Conservation (phyloP, 2,888 invertebrate genomes). For the Limnephilus auricula region DNA sequence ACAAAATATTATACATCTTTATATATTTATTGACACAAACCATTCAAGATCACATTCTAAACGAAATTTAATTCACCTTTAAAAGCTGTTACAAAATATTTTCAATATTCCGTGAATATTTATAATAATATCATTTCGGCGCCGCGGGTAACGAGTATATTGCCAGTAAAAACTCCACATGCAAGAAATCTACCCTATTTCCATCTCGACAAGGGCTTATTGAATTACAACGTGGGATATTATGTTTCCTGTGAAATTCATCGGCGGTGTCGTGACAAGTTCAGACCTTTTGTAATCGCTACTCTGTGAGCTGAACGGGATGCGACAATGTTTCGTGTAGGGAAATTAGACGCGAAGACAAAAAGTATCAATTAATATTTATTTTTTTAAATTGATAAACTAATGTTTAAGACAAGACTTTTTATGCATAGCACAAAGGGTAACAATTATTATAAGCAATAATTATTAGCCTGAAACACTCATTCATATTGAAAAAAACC, state of each 20-base stretch:
- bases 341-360: neutral
- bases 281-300: neutral
- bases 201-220: conserved; percentile 12
- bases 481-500: too few relatives aligned
- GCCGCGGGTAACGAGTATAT: conserved; percentile 2
- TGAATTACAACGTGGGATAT: conserved; percentile 18
- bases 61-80: neutral
- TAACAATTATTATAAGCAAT: too few relatives aligned
- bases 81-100: neutral
- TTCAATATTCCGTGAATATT: neutral
- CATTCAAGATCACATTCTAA: neutral
- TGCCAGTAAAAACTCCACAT: neutral
- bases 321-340: neutral
- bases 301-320: neutral
- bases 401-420: too few relatives aligned
- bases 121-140: neutral
- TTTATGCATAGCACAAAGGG: too few relatives aligned
- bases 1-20: neutral
- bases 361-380: neutral
- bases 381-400: neutral
- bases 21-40: neutral
- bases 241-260: conserved; percentile 19
- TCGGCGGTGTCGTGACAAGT: neutral
- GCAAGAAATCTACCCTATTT: neutral
- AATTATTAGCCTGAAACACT: too few relatives aligned